A percentile compares a stretch with the other conserved stretches of the same genome.
phyloP scores from a whole-genome alignment of 2,888 invertebrate genomes.

The Laspeyria flexula region DNA sequence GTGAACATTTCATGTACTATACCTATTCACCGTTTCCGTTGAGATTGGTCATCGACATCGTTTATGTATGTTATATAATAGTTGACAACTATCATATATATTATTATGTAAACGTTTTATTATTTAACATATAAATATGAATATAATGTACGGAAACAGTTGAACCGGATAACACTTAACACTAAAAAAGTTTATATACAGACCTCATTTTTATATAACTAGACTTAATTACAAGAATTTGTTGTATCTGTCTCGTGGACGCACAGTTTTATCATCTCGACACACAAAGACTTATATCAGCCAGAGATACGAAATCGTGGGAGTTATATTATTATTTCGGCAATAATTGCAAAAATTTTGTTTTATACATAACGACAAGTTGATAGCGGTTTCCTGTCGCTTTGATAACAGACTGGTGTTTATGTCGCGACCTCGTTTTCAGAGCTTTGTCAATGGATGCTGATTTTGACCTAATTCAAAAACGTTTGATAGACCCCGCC shows the following conservation, averaged over 20 bases:
- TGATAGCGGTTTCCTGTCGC: conserved; percentile 80
- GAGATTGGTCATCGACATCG: too few species aligned
- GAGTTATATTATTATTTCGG: conserved; percentile 80
- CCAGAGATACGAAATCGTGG: conserved; percentile 64
- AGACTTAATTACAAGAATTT: conserved; percentile 24
- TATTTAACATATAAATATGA: too few species aligned
- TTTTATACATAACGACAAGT: conserved; percentile 81
- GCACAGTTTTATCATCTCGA: conserved; percentile 39
- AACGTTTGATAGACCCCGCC: conserved; percentile 50
- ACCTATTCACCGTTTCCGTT: too few species aligned
- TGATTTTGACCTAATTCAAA: conserved; percentile 82
- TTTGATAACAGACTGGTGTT: conserved; percentile 74
- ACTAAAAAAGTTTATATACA: conserved; percentile 9
- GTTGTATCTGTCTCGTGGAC: conserved; percentile 27
- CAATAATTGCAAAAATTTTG: conserved; percentile 85
- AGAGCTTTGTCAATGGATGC: conserved; percentile 79
- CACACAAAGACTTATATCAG: conserved; percentile 45
- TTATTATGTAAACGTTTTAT: too few species aligned
- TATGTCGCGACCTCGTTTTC: conserved; percentile 77
- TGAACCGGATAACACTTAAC: neutral
- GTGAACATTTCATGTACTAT: too few species aligned
- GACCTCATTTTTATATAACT: conserved; percentile 16
- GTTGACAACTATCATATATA: too few species aligned
- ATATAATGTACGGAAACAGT: neutral
- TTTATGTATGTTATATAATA: too few species aligned